Percentiles rank a stretch among this genome's conserved stretches.
Evolutionary conservation across 2,888 invertebrate species (phyloP).

Genomic region (Arenicola marina): DNA sequence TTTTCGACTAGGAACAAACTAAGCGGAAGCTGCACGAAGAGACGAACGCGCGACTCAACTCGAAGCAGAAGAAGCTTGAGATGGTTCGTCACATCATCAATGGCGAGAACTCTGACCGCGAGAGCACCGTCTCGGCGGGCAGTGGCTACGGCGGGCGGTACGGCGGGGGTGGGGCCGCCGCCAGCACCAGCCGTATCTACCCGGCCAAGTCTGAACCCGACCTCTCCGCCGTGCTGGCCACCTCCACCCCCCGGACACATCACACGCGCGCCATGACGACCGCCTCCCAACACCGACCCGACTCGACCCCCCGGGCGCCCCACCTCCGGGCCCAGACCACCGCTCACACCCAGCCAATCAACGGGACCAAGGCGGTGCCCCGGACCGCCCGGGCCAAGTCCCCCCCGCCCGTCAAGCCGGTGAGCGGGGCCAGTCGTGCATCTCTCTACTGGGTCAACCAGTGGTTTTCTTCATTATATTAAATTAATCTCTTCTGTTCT

Average conservation of each 20-base stretch:
- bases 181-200: conserved; percentile 12
- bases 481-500: no score
- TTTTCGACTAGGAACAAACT: conserved; percentile 52
- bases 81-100: conserved; percentile 53
- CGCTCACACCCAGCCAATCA: neutral
- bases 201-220: conserved; percentile 51
- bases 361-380: neutral
- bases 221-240: no score
- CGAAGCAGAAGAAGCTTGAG: conserved; percentile 53
- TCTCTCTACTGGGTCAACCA: no score
- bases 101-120: conserved; percentile 17
- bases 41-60: conserved; percentile 41
- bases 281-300: neutral
- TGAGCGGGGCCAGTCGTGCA: no score
- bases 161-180: neutral
- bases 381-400: conserved; percentile 15
- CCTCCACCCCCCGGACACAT: no score
- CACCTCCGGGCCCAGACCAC: neutral
- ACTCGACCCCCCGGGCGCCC: neutral
- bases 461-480: no score
- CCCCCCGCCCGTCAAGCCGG: conserved; percentile 36
- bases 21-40: conserved; percentile 46
- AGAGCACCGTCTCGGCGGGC: conserved; percentile 34
- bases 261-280: no score
- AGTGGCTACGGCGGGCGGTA: no score